Conservation (phyloP, 1,140 invertebrate species). For the Rhopalosiphum padi region DNA sequence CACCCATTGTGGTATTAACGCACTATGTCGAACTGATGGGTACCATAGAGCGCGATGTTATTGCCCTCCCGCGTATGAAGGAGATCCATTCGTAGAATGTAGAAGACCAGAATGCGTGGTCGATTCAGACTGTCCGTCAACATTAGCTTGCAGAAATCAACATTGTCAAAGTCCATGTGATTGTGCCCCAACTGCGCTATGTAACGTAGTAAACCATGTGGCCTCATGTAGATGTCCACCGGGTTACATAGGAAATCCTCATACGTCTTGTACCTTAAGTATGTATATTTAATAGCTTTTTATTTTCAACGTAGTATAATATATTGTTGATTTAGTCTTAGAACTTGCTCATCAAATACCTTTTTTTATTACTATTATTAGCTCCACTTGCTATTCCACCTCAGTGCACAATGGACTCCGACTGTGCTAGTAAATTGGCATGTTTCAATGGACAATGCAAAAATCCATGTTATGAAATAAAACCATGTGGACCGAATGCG, state of each 20-base stretch:
- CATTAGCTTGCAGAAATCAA: conserved; percentile 77
- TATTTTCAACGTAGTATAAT: not conserved
- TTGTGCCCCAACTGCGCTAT: conserved; percentile 74
- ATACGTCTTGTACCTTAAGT: conserved; percentile 71
- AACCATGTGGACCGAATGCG: conserved; percentile 81
- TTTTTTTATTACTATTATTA: conserved; percentile 55
- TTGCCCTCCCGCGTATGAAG: conserved; percentile 76
- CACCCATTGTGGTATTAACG: conserved; percentile 82
- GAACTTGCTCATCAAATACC: not conserved
- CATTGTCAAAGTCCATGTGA: conserved; percentile 82
- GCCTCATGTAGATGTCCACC: conserved; percentile 82
- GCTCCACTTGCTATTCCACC: conserved; percentile 66
- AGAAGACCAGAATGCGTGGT: conserved; percentile 77
- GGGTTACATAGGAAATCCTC: conserved; percentile 81
- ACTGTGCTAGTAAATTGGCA: conserved; percentile 83
- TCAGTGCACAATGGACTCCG: conserved; percentile 80
- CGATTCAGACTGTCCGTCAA: conserved; percentile 77
- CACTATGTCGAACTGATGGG: conserved; percentile 75
- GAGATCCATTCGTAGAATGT: conserved; percentile 79
- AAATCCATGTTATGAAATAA: conserved; percentile 80
- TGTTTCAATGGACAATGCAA: conserved; percentile 82
- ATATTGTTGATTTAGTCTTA: not conserved
- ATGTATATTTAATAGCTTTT: conserved; percentile 58
- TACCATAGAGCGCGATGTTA: conserved; percentile 80
- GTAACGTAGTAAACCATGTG: conserved; percentile 78